A percentile compares a stretch with the other conserved stretches of the same genome.
Conservation (phyloP, 2,797 vertebrate genomes). For the Cheracebus regulus region DNA sequence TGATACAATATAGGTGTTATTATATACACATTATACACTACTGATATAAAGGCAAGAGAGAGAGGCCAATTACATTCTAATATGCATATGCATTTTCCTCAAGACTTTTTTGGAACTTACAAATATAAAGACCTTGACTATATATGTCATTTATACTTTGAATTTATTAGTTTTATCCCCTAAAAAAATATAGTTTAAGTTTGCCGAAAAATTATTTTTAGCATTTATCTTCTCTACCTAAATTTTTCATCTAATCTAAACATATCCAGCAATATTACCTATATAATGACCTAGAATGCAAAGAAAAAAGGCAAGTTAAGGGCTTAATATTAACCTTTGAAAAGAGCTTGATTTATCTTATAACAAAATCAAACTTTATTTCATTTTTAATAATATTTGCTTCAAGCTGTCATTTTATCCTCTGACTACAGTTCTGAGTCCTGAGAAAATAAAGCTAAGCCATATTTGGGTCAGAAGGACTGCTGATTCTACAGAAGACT, state of each 20-base stretch:
- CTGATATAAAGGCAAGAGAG: neutral
- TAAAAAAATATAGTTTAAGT: neutral
- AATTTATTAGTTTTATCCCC: neutral
- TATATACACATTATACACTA: neutral
- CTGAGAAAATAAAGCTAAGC: neutral
- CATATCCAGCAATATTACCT: neutral
- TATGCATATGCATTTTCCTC: neutral
- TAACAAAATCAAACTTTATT: neutral
- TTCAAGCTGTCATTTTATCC: neutral
- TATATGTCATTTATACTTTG: neutral
- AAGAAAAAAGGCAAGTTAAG: neutral
- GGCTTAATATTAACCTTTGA: neutral
- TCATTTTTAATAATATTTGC: neutral
- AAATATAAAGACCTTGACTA: neutral
- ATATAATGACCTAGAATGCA: neutral
- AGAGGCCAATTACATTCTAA: neutral
- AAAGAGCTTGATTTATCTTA: neutral
- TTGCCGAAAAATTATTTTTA: neutral
- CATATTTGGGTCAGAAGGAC: neutral
- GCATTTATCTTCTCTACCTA: neutral
- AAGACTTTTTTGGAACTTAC: neutral
- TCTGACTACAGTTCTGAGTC: neutral
- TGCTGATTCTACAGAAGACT: neutral
- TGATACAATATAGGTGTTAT: neutral
- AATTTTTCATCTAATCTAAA: neutral